Percentiles rank a stretch among this genome's conserved stretches.
These are phyloP conservation scores for Myrmophylax atrothorax DNA, from an alignment of 2,113 vertebrate genomes.

Conservation along the genomic window DNA sequence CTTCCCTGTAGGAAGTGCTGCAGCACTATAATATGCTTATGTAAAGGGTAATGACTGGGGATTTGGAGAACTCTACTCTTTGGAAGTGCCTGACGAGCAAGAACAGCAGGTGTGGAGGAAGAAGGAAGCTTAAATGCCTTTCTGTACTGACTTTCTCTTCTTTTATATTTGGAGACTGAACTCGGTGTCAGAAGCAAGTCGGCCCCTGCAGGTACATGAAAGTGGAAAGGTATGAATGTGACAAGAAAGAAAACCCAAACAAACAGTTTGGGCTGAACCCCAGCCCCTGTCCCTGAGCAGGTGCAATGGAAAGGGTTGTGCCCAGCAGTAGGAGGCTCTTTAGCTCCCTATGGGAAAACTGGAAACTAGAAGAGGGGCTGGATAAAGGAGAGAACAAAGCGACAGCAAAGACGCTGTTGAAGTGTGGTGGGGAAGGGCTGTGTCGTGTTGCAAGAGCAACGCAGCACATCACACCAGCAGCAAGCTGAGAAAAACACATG, in stretches of 20 bases:
- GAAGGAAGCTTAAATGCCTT: slow-evolving; percentile 35
- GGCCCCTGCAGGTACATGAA: not conserved
- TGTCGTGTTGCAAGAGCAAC: rapidly evolving
- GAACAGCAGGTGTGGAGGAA: slow-evolving; percentile 50
- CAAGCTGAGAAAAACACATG: not conserved
- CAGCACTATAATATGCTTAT: slow-evolving; percentile 47
- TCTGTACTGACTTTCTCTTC: slow-evolving; percentile 37
- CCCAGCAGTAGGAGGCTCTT: not conserved
- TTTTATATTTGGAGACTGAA: slow-evolving; percentile 34
- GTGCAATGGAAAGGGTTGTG: not conserved
- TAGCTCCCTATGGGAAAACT: not conserved
- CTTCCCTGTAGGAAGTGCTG: slow-evolving; percentile 24
- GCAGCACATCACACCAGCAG: not conserved
- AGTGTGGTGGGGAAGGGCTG: not conserved
- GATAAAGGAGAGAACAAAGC: not conserved
- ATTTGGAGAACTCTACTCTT: slow-evolving; percentile 38
- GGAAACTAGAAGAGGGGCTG: not conserved
- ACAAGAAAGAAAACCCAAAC: not conserved
- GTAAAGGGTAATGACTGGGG: slow-evolving; percentile 59
- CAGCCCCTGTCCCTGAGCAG: not conserved
- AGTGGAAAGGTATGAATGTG: not conserved
- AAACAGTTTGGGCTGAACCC: not conserved
- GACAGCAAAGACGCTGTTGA: rapidly evolving
- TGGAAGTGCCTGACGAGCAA: not conserved
- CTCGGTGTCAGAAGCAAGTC: not conserved